phyloP scores from a whole-genome alignment of 2,888 invertebrate species.

The Brassicogethes aeneus region DNA sequence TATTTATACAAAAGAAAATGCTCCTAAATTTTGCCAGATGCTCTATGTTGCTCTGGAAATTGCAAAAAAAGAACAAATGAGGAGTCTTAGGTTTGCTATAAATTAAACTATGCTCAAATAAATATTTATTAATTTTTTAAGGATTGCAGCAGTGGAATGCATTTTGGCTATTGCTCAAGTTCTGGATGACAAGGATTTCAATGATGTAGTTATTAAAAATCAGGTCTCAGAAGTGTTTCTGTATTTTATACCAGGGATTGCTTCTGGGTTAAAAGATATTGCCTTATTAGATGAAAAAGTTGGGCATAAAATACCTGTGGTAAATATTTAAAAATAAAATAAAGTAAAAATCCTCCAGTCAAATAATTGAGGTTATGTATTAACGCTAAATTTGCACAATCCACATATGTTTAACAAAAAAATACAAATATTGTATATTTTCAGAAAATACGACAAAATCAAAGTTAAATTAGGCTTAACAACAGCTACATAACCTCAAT shows the following conservation, averaged over 20 bases:
- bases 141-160: constrained; percentile 48
- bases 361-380: too few species aligned
- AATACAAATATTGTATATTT: too few species aligned
- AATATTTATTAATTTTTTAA: too few species aligned
- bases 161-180: constrained; percentile 55
- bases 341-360: too few species aligned
- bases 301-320: constrained; percentile 53
- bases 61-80: constrained; percentile 56
- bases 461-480: too few species aligned
- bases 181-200: constrained; percentile 45
- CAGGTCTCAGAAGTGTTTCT: constrained; percentile 50
- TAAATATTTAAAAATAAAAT: too few species aligned
- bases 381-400: too few species aligned
- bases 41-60: constrained; percentile 56
- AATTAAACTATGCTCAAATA: too few species aligned
- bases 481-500: too few species aligned
- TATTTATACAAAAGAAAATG: constrained; percentile 49
- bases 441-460: too few species aligned
- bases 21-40: constrained; percentile 54
- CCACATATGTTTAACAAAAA: too few species aligned
- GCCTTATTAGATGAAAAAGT: constrained; percentile 49
- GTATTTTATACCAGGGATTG: constrained; percentile 56
- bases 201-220: constrained; percentile 45
- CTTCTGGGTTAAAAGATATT: constrained; percentile 49
- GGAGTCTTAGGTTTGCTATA: constrained; percentile 55